These are phyloP conservation scores for Physocephala rufipes DNA, from an alignment of 2,888 invertebrate genomes.

Conservation along the genomic window DNA sequence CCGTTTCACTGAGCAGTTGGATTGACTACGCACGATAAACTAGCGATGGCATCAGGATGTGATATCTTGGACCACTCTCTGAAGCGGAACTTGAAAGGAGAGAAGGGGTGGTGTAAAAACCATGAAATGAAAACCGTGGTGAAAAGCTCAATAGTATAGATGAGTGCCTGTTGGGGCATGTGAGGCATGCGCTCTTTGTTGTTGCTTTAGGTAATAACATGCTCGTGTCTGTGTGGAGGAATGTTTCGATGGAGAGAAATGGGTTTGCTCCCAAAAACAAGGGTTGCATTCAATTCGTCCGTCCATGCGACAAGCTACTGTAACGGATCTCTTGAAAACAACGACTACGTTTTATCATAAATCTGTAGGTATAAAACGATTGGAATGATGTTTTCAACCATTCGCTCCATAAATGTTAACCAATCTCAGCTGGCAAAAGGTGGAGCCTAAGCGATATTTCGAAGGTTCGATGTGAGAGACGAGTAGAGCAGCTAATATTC, in stretches of 20 bases:
- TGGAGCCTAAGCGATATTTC: conserved; percentile 41
- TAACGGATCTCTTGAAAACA: conserved; percentile 43
- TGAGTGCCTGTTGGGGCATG: background rate
- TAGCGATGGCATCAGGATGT: conserved; percentile 55
- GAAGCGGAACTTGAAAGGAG: conserved; percentile 40
- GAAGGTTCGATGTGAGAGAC: background rate
- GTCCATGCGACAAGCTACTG: conserved; percentile 46
- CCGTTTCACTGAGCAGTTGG: conserved; percentile 59
- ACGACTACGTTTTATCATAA: conserved; percentile 24
- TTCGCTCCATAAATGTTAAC: conserved; percentile 47
- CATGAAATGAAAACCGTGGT: conserved; percentile 50
- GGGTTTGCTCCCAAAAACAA: background rate
- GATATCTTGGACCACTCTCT: conserved; percentile 54
- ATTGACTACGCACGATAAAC: conserved; percentile 65
- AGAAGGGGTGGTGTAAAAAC: conserved; percentile 43
- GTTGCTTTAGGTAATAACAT: conserved; percentile 6
- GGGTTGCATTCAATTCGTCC: conserved; percentile 25
- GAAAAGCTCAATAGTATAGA: conserved; percentile 53
- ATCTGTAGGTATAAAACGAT: background rate
- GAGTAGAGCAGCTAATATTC: background rate
- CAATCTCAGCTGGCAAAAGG: conserved; percentile 49
- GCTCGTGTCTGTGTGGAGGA: conserved; percentile 30
- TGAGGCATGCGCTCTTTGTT: conserved; percentile 40
- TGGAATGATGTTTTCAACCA: conserved; percentile 45
- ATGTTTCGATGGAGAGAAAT: conserved; percentile 25